Evolutionary conservation across 2,113 vertebrate species (phyloP).

Genomic region (Balaenoptera acutorostrata): DNA sequence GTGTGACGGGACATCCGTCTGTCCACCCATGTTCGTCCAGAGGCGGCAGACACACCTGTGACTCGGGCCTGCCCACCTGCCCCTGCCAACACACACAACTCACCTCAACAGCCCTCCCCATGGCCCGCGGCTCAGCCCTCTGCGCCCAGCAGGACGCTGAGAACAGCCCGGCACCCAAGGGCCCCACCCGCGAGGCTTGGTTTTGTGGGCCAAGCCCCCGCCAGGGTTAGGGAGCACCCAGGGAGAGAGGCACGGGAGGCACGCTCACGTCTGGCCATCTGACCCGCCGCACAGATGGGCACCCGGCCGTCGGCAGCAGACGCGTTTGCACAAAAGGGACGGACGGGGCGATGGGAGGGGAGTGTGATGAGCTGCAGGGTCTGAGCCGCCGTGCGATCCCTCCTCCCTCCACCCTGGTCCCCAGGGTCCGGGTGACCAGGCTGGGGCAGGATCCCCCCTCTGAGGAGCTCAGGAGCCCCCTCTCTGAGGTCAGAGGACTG

Average conservation of each 20-base stretch:
- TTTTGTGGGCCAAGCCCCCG: no score
- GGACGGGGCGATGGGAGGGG: accelerated
- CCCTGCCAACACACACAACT: background rate
- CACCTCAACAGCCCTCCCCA: background rate
- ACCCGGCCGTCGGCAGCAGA: accelerated
- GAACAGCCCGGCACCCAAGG: background rate
- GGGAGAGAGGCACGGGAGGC: background rate
- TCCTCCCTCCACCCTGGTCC: background rate
- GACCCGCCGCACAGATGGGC: accelerated
- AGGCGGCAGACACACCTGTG: accelerated
- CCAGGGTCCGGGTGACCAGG: background rate
- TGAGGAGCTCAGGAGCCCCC: background rate
- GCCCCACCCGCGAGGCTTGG: background rate
- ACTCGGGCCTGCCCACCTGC: background rate
- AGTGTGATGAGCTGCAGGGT: accelerated
- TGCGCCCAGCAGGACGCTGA: background rate
- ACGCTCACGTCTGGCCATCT: accelerated
- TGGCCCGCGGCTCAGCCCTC: background rate
- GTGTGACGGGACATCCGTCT: background rate
- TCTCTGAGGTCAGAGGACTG: background rate
- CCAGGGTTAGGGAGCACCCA: background rate
- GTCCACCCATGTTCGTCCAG: background rate
- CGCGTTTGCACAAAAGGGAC: accelerated
- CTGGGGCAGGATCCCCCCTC: background rate
- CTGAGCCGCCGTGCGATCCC: accelerated